phyloP scores from a whole-genome alignment of 2,888 invertebrate species.

The Diarsia brunnea region DNA sequence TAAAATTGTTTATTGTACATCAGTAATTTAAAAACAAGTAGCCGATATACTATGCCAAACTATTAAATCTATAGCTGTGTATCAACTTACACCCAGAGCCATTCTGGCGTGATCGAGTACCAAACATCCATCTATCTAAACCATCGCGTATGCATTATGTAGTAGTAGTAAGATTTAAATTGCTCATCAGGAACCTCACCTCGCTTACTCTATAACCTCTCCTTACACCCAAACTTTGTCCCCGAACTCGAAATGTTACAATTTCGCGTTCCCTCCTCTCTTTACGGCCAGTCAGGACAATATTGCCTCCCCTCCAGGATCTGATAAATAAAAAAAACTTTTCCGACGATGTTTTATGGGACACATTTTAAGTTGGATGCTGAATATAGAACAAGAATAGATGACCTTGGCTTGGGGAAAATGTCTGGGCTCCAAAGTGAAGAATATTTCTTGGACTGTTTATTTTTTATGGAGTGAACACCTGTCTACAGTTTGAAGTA shows the following conservation, averaged over 20 bases:
- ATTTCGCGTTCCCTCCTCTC: constrained; percentile 59
- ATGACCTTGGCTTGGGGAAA: constrained; percentile 11
- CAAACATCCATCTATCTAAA: neutral
- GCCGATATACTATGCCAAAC: neutral
- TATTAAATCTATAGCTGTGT: neutral
- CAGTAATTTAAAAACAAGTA: neutral
- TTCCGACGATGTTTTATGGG: constrained; percentile 43
- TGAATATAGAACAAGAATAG: constrained; percentile 40
- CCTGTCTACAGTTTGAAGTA: neutral
- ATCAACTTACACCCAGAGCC: neutral
- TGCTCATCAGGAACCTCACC: neutral
- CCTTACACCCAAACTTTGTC: constrained; percentile 42
- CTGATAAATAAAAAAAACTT: constrained; percentile 69
- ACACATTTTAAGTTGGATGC: constrained; percentile 53
- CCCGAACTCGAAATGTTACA: constrained; percentile 40
- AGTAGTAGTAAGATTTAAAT: constrained; percentile 7
- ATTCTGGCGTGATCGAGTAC: neutral
- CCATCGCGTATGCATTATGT: neutral
- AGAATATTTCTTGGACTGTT: neutral
- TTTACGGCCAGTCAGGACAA: constrained; percentile 70
- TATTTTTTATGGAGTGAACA: neutral
- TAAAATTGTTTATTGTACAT: neutral
- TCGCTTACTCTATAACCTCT: constrained; percentile 30
- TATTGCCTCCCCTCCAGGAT: constrained; percentile 66
- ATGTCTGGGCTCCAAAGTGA: constrained; percentile 8